Base-by-base conservation (phyloP, 64 coral and sea anemone species). In the Stichodactyla helianthus region DNA sequence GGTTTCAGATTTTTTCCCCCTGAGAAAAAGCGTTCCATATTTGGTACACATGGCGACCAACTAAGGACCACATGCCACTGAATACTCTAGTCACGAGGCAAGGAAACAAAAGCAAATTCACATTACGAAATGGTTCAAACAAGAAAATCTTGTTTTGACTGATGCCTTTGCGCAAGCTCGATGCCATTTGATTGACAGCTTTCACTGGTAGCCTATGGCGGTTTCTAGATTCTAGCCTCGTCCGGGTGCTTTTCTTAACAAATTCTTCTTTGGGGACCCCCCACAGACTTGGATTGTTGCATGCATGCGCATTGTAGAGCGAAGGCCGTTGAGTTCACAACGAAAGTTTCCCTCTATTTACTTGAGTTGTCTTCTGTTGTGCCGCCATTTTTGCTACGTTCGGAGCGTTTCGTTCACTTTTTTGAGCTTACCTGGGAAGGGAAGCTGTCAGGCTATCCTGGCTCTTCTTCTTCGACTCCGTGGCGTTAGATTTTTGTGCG, bases 281-380 rank as follows among this genome's bases (percentile, higher is more conserved):
- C 83, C 83, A 59, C 53, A 63, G 83, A 84, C 50, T 51, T 18
- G 10, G 14, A 18, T 52, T 84, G 83, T 84, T 23, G 50, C 55
- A 22, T 84, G 83, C 83, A 84, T 84, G 83, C 83, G 83, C 83
- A 84, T 84, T 84, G 83, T 53, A 58, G 53, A 54, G 53, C 50
- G 50, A 54, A 81, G 78, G 83, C 83, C 83, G 83, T 84, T 84
- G 83, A 81, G 19, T 60, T 84, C 50, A 62, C 16, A 59, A 63
- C 16, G 50, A 81, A 84, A 84, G 59, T 84, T 84, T 84, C 55
- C 56, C 52, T 84, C 83, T 84, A 84, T 84, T 84, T 84, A 84
- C 56, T 62, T 84, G 83, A 20, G 83, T 84, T 63, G 28, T 84
- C 82, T 26, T 84, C 52, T 12, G 52, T 59, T 84, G 56, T 25